Evolutionary conservation across 2,797 vertebrate genomes (phyloP), one percentile per base, ranked within the genome.

Genomic region (Girardinus metallicus): DNA sequence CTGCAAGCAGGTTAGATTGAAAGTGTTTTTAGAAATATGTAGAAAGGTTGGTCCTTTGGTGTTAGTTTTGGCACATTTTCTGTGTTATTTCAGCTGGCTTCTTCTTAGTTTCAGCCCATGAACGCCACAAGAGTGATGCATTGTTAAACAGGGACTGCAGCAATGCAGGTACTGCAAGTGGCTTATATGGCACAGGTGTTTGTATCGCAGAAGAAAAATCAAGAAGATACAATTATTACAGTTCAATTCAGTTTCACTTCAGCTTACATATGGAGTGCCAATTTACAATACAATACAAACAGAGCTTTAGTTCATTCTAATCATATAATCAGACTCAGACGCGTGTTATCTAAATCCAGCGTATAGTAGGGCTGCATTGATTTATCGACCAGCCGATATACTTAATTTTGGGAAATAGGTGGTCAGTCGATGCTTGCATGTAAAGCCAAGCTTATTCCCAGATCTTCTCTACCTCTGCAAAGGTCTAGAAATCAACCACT

Each of bases 1-100:
- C 96, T 98, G 98, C 95, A 99, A 98, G 92, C 98, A 99, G 97
- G 98, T 99, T 83, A 94, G 94, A 73, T 47, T n/a, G 6, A 74
- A 66, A 29, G 2, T 8, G 43, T n/a, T 41, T n/a, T 21, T 39
- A 55, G 21, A 26, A 53, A 23, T 53, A 6, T 0, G 21, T 16
- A 3, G n/a, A n/a, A 29, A 29, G 68, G 1, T 71, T 16, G 68
- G 44, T 44, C 43, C n/a, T 15, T 71, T 6, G 6, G 26, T 16
- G 13, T 71, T n/a, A 7, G 1, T 46, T 29, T 71, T 18, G 26
- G 26, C 68, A 71, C 43, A 43, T 36, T 46, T 46, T 71, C 23
- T 29, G 41, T 46, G 41, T 8, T 71, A 5, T n/a, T 29, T 46
- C 15, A 29, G 41, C 43, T 46, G 43, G n/a, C n/a, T 46, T 44